Evolutionary conservation across 2,888 invertebrate genomes (phyloP), one percentile per base, ranked within the genome.

Genomic region (Drosophila longiperda): DNA sequence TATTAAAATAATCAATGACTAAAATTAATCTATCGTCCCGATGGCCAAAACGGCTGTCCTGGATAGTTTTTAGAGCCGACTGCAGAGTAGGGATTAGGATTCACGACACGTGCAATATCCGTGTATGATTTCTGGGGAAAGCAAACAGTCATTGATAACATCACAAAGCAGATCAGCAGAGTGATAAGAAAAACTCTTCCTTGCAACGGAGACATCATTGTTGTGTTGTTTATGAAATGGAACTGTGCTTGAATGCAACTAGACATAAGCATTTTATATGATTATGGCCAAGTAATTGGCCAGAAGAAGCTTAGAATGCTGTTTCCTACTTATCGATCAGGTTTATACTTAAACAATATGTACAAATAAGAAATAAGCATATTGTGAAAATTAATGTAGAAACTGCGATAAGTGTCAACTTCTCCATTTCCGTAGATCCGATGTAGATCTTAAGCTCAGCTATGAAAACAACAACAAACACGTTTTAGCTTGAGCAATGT

Each of bases 241-340:
- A 69, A 68, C 50, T 52, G 68, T n/a, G 11, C n/a, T 67, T 26
- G 2, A 67, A 17, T 15, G 50, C 36, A 33, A 23, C 12, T 65
- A 26, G 38, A 17, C 32, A 26, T 26, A 20, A 20, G 33, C 11
- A 53, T 65, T 66, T 66, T 65, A 66, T 66, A 66, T 12, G n/a
- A 15, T 45, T 45, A 15, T 23, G 45, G 8, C 23, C 23, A 45
- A 53, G 17, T 12, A 4, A 17, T 17, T 64, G 23, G 29, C 29
- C 34, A 34, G 23, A 38, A 38, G 36, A 65, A 53, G 17, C 11
- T 36, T n/a, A 36, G 23, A n/a, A 8, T 11, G 12, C 11, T 3
- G 32, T 33, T 66, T 66, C 66, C 66, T 66, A 66, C 8, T 38
- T 54, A 32, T 20, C 11, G n/a, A 64, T 66, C 64, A 52, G 36